Conservation (phyloP, 2,888 invertebrate species). For the Netelia inedita region DNA sequence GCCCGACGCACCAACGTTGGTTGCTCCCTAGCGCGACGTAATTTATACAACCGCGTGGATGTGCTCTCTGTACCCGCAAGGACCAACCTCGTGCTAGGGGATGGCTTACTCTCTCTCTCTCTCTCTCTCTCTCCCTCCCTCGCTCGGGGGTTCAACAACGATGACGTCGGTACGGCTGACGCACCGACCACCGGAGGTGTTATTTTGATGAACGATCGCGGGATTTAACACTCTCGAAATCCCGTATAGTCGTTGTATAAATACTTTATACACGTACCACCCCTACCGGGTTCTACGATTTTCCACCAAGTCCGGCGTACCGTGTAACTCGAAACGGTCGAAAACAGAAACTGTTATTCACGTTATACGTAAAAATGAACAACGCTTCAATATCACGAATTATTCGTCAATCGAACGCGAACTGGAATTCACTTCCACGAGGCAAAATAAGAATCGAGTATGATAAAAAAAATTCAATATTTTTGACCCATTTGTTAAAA, state of each 20-base stretch:
- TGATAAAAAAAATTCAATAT: no score
- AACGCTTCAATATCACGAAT: no score
- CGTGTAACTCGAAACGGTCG: not conserved
- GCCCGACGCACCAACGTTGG: constrained; percentile 52
- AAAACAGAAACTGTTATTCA: not conserved
- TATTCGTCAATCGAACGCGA: no score
- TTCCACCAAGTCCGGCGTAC: not conserved
- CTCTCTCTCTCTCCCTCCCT: not conserved
- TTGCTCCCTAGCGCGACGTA: constrained; percentile 70
- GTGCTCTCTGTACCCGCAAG: constrained; percentile 61
- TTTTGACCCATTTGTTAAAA: no score
- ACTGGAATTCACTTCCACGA: no score
- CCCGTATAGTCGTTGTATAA: constrained; percentile 40
- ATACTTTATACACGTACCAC: constrained; percentile 65
- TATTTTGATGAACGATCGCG: constrained; percentile 76
- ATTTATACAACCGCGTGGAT: constrained; percentile 73
- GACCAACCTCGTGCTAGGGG: constrained; percentile 12
- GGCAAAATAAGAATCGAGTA: no score
- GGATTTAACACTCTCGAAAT: constrained; percentile 57
- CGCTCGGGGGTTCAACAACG: constrained; percentile 25
- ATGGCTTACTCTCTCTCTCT: no score
- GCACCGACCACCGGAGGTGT: constrained; percentile 73
- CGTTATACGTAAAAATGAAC: no score
- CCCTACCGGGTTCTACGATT: constrained; percentile 25
- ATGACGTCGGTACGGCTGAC: constrained; percentile 70